phyloP scores from a whole-genome alignment of 2,797 vertebrate genomes.

The Typhlichthys eigenmanni region DNA sequence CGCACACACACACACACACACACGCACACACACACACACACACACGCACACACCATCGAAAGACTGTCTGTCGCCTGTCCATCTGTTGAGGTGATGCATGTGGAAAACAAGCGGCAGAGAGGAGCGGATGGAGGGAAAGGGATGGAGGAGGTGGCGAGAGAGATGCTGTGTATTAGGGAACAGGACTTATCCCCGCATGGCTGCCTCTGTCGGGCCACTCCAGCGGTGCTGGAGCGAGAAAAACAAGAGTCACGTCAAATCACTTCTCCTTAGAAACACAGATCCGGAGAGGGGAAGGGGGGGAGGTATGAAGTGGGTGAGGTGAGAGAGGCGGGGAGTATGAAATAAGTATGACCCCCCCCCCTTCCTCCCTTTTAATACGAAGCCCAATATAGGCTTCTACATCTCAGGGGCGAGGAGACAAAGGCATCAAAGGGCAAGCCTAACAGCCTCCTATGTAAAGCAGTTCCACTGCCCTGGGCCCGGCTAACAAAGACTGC shows the following conservation, averaged over 20 bases:
- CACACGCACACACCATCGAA: too few relatives aligned
- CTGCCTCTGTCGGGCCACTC: conserved; percentile 18
- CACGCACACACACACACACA: not conserved
- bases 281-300: conserved; percentile 4
- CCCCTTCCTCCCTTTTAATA: not conserved
- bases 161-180: conserved; percentile 4
- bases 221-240: conserved; percentile 21
- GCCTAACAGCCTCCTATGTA: conserved; percentile 42
- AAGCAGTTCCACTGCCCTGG: conserved; percentile 28
- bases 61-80: not conserved
- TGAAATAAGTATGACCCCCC: not conserved
- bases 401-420: conserved; percentile 22
- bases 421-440: conserved; percentile 50
- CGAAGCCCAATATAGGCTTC: conserved; percentile 22
- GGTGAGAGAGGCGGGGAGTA: not conserved
- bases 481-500: conserved; percentile 61
- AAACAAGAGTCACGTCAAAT: conserved; percentile 32
- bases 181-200: conserved; percentile 32
- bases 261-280: conserved; percentile 31
- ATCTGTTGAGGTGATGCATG: conserved; percentile 13
- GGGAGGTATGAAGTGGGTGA: not conserved
- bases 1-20: too few relatives aligned
- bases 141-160: not conserved
- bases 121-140: not conserved
- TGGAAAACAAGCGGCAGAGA: conserved; percentile 10